Conservation (phyloP, 1,140 invertebrate genomes). For the Cyphomyrmex costatus region DNA sequence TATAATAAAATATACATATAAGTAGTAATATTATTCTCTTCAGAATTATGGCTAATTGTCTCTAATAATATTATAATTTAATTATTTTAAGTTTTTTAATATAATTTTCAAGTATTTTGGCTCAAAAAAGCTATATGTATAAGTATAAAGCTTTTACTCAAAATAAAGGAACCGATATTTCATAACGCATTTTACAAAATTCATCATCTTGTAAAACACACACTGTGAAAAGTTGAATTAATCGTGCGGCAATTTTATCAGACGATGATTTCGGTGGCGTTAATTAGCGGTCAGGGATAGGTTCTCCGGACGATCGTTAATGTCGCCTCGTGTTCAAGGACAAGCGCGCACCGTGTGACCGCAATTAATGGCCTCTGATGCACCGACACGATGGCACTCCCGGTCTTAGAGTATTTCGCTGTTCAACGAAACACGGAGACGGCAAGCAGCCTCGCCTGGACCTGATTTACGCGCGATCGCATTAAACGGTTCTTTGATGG, state of each 20-base stretch:
- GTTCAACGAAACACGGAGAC: conserved; percentile 70
- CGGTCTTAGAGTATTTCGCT: conserved; percentile 75
- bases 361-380: conserved; percentile 74
- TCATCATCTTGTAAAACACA: neutral
- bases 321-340: conserved; percentile 68
- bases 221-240: neutral
- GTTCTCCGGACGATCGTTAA: conserved; percentile 60
- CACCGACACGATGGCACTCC: conserved; percentile 43
- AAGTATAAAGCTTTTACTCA: neutral
- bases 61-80: neutral
- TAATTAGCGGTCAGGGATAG: conserved; percentile 47
- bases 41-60: neutral
- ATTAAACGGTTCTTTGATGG: conserved; percentile 81
- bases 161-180: neutral
- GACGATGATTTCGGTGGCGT: conserved; percentile 19
- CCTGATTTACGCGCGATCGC: conserved; percentile 76
- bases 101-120: too few species aligned
- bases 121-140: too few species aligned
- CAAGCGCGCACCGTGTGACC: conserved; percentile 64
- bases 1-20: neutral
- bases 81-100: neutral
- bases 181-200: neutral
- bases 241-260: conserved; percentile 9
- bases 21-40: neutral
- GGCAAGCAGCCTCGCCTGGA: conserved; percentile 58